Evolutionary conservation across 2,113 vertebrate species (phyloP).

Genomic region (Sus scrofa): T2T-Sscrofa CM000819.6:572501-573000

Average conservation of each 20-base stretch:
- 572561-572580: fast-evolving
- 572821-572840: no score
- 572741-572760: no score
- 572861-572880: not conserved
- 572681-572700: not conserved
- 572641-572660: fast-evolving
- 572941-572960: not conserved
- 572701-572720: not conserved
- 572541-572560: not conserved
- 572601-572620: no score
- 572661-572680: not conserved
- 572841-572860: not conserved
- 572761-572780: no score
- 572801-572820: no score
- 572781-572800: no score
- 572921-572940: not conserved
- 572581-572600: not conserved
- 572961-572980: no score
- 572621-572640: fast-evolving
- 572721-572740: no score
- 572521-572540: not conserved
- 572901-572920: not conserved
- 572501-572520: no score
- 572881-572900: not conserved
- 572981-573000: no score